Evolutionary conservation across 2,888 invertebrate genomes (phyloP), one percentile per base, ranked within the genome.

Genomic region (Xylocampa areola): DNA sequence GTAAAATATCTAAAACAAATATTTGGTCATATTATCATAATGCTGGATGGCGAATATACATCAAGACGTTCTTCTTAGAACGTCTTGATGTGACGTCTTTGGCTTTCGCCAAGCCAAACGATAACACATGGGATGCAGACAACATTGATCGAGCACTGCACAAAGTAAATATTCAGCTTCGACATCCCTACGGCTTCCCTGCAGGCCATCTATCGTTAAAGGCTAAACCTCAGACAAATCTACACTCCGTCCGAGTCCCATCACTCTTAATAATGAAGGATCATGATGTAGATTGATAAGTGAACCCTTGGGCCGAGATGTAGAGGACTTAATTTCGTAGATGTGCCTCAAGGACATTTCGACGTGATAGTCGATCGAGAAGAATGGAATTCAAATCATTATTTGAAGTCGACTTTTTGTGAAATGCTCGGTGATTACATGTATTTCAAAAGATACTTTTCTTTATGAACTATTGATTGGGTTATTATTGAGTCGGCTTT

Each of bases 211-310:
- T 74, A 82, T 83, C 85, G 82, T 84, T 84, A 84, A 64, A 73
- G 79, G 77, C 83, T 86, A 84, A 87, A 90, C 87, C 89, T 88
- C 87, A 86, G 91, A 91, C 90, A 90, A 91, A 92, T 92, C 91
- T 87, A 88, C 87, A 85, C 76, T 78, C 79, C 80, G 80, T 76
- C 77, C 76, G 79, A 53, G 44, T 43, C 82, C 88, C 90, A 92
- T 93, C 92, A 88, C 88, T 93, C 93, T 91, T 92, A 89, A 92
- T 93, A 91, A 92, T 89, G 88, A 90, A 89, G 91, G 91, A 91
- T 91, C 90, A 87, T 87, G 90, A 90, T 91, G 85, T 87, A 91
- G 92, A 93, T 92, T 90, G 92, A 93, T 92, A 92, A 91, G 89
- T 86, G 76, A 80, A 86, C 88, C 90, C 88, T 85, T 80, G 80